Conservation (phyloP, 2,113 vertebrate genomes). For the Pogona vitticeps region DNA sequence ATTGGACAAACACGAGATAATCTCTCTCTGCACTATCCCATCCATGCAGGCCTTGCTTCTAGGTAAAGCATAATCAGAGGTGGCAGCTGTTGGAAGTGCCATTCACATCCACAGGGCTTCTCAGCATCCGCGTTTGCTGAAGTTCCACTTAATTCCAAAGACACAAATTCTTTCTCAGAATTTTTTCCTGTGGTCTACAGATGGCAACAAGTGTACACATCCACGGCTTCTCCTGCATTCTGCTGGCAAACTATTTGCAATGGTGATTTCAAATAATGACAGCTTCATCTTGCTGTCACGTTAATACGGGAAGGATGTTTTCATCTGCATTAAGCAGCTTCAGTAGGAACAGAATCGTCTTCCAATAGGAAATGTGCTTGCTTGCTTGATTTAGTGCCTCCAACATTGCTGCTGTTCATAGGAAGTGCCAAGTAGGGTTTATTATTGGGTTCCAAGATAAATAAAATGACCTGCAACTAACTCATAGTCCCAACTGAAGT, state of each 20-base stretch:
- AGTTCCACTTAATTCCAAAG: neutral
- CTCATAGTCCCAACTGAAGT: neutral
- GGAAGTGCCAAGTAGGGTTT: neutral
- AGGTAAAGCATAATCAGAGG: neutral
- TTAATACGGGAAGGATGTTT: conserved; percentile 8
- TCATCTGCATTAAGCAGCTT: conserved; percentile 25
- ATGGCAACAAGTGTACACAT: conserved; percentile 13
- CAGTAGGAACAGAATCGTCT: conserved; percentile 23
- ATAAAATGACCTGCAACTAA: neutral
- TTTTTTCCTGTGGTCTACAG: neutral
- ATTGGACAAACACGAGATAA: too few species aligned
- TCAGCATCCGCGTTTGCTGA: neutral
- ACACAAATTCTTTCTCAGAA: neutral
- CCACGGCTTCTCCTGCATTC: neutral
- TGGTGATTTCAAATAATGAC: neutral
- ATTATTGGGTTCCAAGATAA: conserved; percentile 14
- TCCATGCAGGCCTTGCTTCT: neutral
- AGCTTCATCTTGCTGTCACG: conserved; percentile 33
- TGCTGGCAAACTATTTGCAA: neutral
- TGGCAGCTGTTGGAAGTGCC: neutral
- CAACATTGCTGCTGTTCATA: neutral
- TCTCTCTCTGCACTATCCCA: too few species aligned
- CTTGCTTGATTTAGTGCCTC: neutral
- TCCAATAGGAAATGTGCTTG: neutral
- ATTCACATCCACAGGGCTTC: neutral